Base-by-base conservation (phyloP, 2,797 vertebrate genomes). In the Odontamblyopus rebecca region DNA sequence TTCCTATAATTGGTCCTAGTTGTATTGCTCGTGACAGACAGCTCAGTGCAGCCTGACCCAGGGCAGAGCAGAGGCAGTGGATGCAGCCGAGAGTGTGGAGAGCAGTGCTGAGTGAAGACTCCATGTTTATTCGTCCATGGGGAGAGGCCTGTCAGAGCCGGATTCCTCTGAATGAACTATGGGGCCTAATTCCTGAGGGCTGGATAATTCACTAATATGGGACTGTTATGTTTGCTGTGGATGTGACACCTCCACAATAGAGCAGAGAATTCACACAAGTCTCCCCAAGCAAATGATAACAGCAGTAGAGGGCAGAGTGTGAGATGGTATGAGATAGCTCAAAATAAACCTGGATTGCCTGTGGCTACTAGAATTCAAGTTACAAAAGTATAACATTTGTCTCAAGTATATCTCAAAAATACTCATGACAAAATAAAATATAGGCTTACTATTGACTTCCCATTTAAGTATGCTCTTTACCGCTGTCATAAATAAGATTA, bases 141-240 rank as follows among this genome's bases (percentile, higher is more conserved):
- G 86, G 89, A 91, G 88, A 79, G 71, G 78, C 85, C 89, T 94
- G 90, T 93, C 92, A 81, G 73, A 86, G 82, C 88, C 15, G 74
- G 81, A 93, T 94, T 94, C 93, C 82, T 76, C 74, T 56, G 74
- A 77, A 86, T 93, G 91, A 94, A 90, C 88, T 88, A 94, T 87
- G 85, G 87, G 74, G 71, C 65, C 81, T 79, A 76, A 79, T 79
- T 86, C 88, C 86, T 73, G 75, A 38, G 80, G 86, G 89, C 82
- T 71, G 81, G 82, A 82, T 89, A 79, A 86, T 88, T 90, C 90
- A 80, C 87, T 78, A 75, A 86, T 72, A 77, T 56, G 54, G 68
- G 76, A 76, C 74, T 60, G 83, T 85, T 66, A 75, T 56, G 50
- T 79, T 77, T 69, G 64, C 82, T 23, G 67, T 73, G 70, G 71